A percentile compares a stretch with the other conserved stretches of the same genome.
phyloP scores from a whole-genome alignment of 2,797 vertebrate species.

The Orestias chungarensis region DNA sequence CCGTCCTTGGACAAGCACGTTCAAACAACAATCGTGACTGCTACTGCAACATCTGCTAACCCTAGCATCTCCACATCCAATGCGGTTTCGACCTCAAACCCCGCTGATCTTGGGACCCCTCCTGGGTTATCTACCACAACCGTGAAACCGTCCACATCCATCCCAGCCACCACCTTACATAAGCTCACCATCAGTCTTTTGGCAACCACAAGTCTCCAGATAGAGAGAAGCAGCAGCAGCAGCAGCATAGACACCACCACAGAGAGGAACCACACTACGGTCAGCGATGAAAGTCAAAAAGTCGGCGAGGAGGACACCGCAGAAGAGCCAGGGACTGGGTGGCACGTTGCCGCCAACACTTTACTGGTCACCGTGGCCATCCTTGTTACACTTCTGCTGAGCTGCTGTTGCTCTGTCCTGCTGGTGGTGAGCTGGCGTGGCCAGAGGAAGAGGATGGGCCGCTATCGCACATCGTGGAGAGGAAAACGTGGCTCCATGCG shows the following conservation, averaged over 20 bases:
- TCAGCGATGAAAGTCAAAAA: slow-evolving; percentile 36
- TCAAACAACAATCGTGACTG: slow-evolving; percentile 20
- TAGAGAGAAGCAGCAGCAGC: slow-evolving; percentile 71
- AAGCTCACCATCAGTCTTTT: slow-evolving; percentile 25
- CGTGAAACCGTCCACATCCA: slow-evolving; percentile 16
- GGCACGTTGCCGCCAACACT: slow-evolving; percentile 73
- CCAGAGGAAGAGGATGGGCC: slow-evolving; percentile 79
- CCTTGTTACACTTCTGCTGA: slow-evolving; percentile 76
- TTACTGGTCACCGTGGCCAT: slow-evolving; percentile 81
- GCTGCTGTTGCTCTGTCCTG: slow-evolving; percentile 83
- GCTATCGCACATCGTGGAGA: slow-evolving; percentile 77
- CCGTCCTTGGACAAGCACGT: background rate
- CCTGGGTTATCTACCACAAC: slow-evolving; percentile 4
- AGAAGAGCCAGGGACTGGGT: slow-evolving; percentile 46
- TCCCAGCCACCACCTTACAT: slow-evolving; percentile 9
- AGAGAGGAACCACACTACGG: slow-evolving; percentile 78
- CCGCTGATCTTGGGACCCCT: slow-evolving; percentile 8
- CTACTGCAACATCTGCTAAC: slow-evolving; percentile 14
- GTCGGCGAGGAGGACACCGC: slow-evolving; percentile 38
- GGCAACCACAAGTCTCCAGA: slow-evolving; percentile 41
- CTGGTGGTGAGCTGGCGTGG: slow-evolving; percentile 77
- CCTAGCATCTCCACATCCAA: slow-evolving; percentile 18
- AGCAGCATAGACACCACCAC: slow-evolving; percentile 84
- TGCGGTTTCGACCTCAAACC: slow-evolving; percentile 5
- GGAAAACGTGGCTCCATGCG: slow-evolving; percentile 74